phyloP scores from a whole-genome alignment of 1,140 invertebrate species.

The Gonatopus flavifemur region DNA sequence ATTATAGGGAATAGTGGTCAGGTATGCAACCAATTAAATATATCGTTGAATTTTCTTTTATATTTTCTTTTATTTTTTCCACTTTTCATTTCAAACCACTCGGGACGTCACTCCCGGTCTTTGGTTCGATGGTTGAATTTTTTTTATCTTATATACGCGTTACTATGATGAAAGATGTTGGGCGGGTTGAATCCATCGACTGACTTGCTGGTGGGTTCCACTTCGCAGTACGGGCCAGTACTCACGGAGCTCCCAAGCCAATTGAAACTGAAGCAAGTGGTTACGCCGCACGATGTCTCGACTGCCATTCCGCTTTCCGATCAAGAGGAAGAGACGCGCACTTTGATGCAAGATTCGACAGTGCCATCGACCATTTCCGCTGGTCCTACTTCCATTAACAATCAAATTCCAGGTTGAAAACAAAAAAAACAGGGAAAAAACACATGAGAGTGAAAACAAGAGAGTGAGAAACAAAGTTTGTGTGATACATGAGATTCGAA shows the following conservation, averaged over 20 bases:
- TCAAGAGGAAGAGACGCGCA: slow-evolving; percentile 55
- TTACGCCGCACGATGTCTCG: slow-evolving; percentile 32
- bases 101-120: slow-evolving; percentile 15
- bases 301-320: slow-evolving; percentile 48
- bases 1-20: slow-evolving; percentile 51
- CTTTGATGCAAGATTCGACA: slow-evolving; percentile 50
- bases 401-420: slow-evolving; percentile 51
- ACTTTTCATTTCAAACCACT: slow-evolving; percentile 13
- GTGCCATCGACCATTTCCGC: slow-evolving; percentile 30
- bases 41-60: slow-evolving; percentile 15
- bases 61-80: slow-evolving; percentile 21
- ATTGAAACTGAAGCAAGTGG: slow-evolving; percentile 44
- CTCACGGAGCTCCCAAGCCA: slow-evolving; percentile 55
- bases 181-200: slow-evolving; percentile 60
- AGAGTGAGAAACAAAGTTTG: no score
- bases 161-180: slow-evolving; percentile 58
- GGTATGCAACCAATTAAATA: slow-evolving; percentile 40
- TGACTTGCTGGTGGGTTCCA: slow-evolving; percentile 61
- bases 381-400: slow-evolving; percentile 37
- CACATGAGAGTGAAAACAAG: no score
- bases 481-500: no score
- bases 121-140: slow-evolving; percentile 31
- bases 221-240: slow-evolving; percentile 60
- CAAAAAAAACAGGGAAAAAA: slow-evolving; percentile 1
- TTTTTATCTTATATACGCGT: slow-evolving; percentile 53